A percentile compares a stretch with the other conserved stretches of the same genome.
phyloP scores from a whole-genome alignment of 2,797 vertebrate genomes.

The Falco rusticolus region DNA sequence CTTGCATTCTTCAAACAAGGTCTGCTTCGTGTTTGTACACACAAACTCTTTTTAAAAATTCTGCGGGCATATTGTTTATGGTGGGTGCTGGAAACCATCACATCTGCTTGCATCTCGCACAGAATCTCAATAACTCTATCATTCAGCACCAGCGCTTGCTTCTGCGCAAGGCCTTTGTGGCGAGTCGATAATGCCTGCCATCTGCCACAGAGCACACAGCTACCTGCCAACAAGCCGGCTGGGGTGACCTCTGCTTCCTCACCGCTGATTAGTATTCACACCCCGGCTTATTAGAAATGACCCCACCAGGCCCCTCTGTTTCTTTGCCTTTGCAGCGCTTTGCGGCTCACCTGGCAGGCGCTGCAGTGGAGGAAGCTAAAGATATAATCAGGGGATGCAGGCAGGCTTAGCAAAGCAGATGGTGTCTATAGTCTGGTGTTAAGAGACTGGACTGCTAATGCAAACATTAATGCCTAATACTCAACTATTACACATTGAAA shows the following conservation, averaged over 20 bases:
- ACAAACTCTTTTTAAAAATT: slow-evolving; percentile 79
- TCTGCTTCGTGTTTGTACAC: slow-evolving; percentile 80
- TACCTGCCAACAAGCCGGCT: slow-evolving; percentile 83
- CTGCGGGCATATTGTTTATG: slow-evolving; percentile 82
- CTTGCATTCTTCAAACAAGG: slow-evolving; percentile 68
- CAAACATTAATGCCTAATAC: slow-evolving; percentile 74
- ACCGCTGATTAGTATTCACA: slow-evolving; percentile 93
- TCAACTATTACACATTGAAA: slow-evolving; percentile 50
- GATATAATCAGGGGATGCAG: slow-evolving; percentile 81
- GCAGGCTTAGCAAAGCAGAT: slow-evolving; percentile 81
- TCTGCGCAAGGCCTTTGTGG: slow-evolving; percentile 80
- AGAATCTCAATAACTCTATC: slow-evolving; percentile 86
- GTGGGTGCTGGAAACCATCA: slow-evolving; percentile 80
- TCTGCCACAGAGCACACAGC: slow-evolving; percentile 85
- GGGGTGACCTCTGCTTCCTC: slow-evolving; percentile 82
- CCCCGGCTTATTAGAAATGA: slow-evolving; percentile 80
- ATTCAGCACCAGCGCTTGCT: slow-evolving; percentile 74
- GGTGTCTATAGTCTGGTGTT: slow-evolving; percentile 75
- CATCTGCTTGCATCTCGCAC: slow-evolving; percentile 81
- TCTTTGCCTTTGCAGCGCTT: slow-evolving; percentile 81
- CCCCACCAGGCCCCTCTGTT: slow-evolving; percentile 78
- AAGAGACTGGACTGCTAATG: slow-evolving; percentile 77
- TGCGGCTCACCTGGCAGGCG: slow-evolving; percentile 93
- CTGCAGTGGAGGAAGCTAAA: slow-evolving; percentile 77
- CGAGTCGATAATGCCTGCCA: slow-evolving; percentile 85